A percentile compares a stretch with the other conserved stretches of the same genome.
phyloP scores from a whole-genome alignment of 23 tunicate species.

The Styela plicata region DNA sequence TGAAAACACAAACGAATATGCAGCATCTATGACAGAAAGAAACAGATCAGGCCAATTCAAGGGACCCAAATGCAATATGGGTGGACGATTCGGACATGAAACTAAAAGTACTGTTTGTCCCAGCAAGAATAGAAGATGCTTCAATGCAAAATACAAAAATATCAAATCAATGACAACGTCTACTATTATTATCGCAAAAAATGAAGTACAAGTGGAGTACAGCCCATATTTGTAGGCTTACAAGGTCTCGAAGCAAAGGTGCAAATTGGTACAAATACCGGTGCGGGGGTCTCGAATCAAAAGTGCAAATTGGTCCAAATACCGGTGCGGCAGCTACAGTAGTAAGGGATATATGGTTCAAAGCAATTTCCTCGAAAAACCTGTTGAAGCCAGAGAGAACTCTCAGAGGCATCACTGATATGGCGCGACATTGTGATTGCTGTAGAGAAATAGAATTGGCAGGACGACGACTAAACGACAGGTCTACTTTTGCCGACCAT shows the following conservation, averaged over 20 bases:
- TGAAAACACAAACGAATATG: background rate
- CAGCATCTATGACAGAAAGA: background rate
- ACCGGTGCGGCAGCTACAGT: background rate
- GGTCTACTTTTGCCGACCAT: background rate
- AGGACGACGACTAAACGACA: background rate
- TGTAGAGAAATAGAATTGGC: background rate
- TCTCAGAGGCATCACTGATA: background rate
- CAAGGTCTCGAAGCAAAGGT: background rate
- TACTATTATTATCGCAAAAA: background rate
- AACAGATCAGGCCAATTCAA: background rate
- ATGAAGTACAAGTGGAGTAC: background rate
- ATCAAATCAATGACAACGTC: background rate
- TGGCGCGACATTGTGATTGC: background rate
- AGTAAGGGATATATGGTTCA: background rate
- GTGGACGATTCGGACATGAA: background rate
- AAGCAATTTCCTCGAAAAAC: background rate
- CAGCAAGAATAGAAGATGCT: background rate
- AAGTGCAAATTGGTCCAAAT: too few species aligned
- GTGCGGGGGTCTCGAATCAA: too few species aligned
- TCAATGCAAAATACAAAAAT: too few species aligned
- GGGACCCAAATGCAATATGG: background rate
- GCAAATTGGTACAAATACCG: background rate
- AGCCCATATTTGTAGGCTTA: background rate
- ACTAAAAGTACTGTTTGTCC: background rate
- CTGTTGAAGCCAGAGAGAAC: background rate